Evolutionary conservation across 2,888 invertebrate species (phyloP), one percentile per base, ranked within the genome.

Genomic region (Danaus chrysippus): DNA sequence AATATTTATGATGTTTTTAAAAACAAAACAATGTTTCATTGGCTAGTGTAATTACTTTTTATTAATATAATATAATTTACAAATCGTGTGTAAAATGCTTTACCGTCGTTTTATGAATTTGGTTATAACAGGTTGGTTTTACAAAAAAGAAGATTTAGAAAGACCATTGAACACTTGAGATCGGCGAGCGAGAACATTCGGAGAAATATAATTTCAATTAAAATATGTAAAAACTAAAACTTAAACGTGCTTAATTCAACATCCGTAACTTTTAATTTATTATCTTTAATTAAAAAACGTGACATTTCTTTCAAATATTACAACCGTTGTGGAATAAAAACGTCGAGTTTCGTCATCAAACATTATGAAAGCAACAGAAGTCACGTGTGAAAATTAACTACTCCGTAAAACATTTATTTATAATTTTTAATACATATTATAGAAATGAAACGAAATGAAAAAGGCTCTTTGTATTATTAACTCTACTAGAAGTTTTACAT

Each of bases 291-390:
- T 68, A 54, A 54, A 56, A 63, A 66, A 75, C 74, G 75, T 75
- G 75, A 69, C 71, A 65, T 70, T 73, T 71, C 71, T 65, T 69
- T 69, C 23, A 70, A 70, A 69, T 63, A 66, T 62, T 68, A 65
- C 41, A 64, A 62, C 58, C 61, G 59, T 72, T 71, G 68, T 66
- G 65, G 66, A 70, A 71, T 68, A 67, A 64, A 65, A 65, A 65
- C 3, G 0, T 63, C 43, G 58, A 64, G 62, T 63, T 59, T 62
- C 59, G 66, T 64, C 70, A 63, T 67, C 64, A 62, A 67, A 61
- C 62, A 56, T 64, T 69, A 65, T 69, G 70, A 70, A 70, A 70
- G 70, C 64, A 64, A 66, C 59, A 59, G 49, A 62, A 56, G 64
- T 64, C 65, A 71, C 69, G 68, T 71, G 68, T 63, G 42, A 23